phyloP scores from a whole-genome alignment of 2,113 vertebrate species.

The Muntiacus reevesi region DNA sequence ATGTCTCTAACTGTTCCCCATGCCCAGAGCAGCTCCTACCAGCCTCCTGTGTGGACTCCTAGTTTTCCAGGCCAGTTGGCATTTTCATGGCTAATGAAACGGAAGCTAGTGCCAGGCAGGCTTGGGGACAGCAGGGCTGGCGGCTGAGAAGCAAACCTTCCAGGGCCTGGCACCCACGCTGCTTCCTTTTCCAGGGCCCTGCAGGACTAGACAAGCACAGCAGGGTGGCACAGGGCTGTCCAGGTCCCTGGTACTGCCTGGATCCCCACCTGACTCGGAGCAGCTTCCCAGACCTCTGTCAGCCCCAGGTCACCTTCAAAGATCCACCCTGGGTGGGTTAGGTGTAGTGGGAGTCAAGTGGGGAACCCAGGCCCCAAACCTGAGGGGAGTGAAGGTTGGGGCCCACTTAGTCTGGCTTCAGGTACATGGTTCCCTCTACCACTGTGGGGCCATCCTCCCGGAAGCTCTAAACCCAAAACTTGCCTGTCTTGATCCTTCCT shows the following conservation, averaged over 20 bases:
- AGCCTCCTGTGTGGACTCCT: neutral
- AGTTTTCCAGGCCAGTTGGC: slow-evolving; percentile 44
- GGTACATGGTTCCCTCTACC: neutral
- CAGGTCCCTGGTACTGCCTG: neutral
- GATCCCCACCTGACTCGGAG: neutral
- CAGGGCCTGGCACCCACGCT: neutral
- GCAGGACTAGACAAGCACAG: neutral
- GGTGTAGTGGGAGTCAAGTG: neutral
- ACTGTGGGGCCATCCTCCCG: neutral
- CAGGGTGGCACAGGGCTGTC: neutral
- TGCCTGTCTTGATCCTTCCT: neutral
- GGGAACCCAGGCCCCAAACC: neutral
- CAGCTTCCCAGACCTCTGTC: neutral
- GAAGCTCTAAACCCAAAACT: neutral
- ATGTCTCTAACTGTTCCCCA: neutral
- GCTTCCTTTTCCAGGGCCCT: neutral
- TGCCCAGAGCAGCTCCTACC: neutral
- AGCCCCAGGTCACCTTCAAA: neutral
- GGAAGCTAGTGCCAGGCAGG: slow-evolving; percentile 34
- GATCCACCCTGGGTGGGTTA: neutral
- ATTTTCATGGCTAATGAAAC: slow-evolving; percentile 22
- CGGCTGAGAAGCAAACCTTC: neutral
- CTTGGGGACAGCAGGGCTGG: neutral
- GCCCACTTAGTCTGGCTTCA: neutral
- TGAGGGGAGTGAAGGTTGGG: neutral